phyloP scores from a whole-genome alignment of 2,797 vertebrate genomes.

The Florisuga fusca region DNA sequence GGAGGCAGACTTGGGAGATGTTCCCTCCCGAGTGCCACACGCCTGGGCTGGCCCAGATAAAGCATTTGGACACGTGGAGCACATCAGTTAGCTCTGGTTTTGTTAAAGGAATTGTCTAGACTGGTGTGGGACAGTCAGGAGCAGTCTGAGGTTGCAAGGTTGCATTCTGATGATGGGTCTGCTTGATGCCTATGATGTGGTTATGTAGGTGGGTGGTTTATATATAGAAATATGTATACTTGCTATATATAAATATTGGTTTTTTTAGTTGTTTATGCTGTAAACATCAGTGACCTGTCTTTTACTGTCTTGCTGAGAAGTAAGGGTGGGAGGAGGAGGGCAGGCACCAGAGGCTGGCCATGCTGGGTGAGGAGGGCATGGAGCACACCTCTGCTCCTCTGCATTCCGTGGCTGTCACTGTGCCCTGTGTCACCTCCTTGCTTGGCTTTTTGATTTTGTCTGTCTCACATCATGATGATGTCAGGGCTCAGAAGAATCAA shows the following conservation, averaged over 20 bases:
- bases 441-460: background rate
- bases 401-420: background rate
- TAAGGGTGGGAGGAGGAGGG: background rate
- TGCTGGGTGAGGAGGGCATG: background rate
- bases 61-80: fast-evolving
- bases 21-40: fast-evolving
- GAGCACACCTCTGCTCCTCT: fast-evolving
- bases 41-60: background rate
- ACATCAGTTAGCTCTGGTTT: background rate
- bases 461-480: fast-evolving
- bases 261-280: fast-evolving
- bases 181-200: background rate
- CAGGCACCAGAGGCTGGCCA: background rate
- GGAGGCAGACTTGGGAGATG: background rate
- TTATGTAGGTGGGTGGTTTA: too few species aligned
- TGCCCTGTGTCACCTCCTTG: background rate
- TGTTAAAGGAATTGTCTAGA: background rate
- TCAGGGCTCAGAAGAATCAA: background rate
- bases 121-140: background rate
- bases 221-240: fast-evolving
- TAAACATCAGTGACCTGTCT: background rate
- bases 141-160: too few species aligned
- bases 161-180: background rate
- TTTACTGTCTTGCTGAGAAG: fast-evolving
- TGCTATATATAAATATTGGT: background rate